Conservation (phyloP, 2,797 vertebrate genomes). For the Poliocrania exsul region DNA sequence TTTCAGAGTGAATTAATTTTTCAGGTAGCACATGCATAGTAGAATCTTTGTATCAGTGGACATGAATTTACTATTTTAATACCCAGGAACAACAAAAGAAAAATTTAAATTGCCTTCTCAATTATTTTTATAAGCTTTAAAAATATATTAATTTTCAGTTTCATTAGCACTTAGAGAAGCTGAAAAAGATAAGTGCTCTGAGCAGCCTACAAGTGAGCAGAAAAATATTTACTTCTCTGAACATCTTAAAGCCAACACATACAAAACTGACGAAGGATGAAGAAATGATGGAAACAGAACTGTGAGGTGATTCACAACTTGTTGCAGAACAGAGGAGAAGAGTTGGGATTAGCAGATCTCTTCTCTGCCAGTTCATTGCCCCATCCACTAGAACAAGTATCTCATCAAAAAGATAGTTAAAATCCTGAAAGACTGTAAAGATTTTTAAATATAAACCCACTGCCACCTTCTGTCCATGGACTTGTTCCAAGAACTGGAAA, state of each 20-base stretch:
- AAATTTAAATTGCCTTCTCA: not conserved
- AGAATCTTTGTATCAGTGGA: not conserved
- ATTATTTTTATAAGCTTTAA: not conserved
- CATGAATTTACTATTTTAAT: not conserved
- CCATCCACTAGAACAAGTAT: not conserved
- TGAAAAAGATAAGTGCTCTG: not conserved
- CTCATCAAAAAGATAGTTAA: not conserved
- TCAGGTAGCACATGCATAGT: not conserved
- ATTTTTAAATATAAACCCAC: not conserved
- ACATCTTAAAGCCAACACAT: not conserved
- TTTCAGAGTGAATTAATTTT: not conserved
- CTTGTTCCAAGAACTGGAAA: not conserved
- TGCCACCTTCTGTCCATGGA: not conserved
- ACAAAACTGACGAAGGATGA: not conserved
- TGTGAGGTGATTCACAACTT: not conserved
- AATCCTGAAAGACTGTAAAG: not conserved
- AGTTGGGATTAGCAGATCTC: not conserved
- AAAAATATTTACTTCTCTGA: slow-evolving; percentile 4
- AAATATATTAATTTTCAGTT: not conserved
- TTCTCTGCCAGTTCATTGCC: not conserved
- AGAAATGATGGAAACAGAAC: not conserved
- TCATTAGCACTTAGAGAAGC: not conserved
- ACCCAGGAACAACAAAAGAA: not conserved
- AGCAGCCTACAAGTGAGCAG: not conserved
- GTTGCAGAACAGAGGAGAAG: not conserved